A percentile compares a stretch with the other conserved stretches of the same genome.
These are phyloP conservation scores for Crenichthys baileyi DNA, from an alignment of 2,797 vertebrate genomes.

Conservation along the genomic window DNA sequence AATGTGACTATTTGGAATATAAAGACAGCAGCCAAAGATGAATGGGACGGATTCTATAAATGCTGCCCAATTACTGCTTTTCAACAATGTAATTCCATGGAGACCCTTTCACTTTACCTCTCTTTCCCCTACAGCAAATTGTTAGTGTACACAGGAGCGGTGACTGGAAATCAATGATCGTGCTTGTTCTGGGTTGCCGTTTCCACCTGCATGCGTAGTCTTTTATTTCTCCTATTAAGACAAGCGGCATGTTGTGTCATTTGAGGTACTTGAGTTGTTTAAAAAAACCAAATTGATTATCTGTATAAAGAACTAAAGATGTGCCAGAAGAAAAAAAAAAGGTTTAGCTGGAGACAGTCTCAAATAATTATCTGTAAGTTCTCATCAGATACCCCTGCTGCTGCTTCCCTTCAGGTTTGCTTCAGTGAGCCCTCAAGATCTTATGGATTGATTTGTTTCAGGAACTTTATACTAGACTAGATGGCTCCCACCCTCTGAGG, in stretches of 20 bases:
- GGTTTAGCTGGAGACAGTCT: not conserved
- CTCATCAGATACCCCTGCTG: not conserved
- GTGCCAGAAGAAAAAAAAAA: not conserved
- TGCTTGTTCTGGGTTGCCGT: constrained; percentile 48
- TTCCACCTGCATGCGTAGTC: constrained; percentile 41
- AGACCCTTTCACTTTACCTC: constrained; percentile 21
- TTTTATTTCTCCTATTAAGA: constrained; percentile 32
- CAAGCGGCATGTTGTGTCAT: constrained; percentile 25
- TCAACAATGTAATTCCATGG: constrained; percentile 48
- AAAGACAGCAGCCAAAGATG: constrained; percentile 10
- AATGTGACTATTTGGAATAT: not conserved
- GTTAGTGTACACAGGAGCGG: constrained; percentile 10
- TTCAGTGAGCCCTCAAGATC: not conserved
- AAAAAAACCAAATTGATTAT: constrained; percentile 30
- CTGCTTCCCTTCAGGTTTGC: not conserved
- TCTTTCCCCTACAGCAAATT: constrained; percentile 20
- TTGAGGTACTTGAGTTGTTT: constrained; percentile 8
- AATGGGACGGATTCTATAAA: constrained; percentile 42
- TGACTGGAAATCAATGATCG: constrained; percentile 67
- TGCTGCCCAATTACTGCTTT: constrained; percentile 58
- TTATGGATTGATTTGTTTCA: not conserved
- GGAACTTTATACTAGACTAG: not conserved
- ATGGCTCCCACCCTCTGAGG: not conserved
- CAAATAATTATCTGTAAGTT: not conserved
- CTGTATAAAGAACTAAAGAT: constrained; percentile 6